Evolutionary conservation across 1,140 invertebrate species (phyloP).

Genomic region (Rhopalosiphum padi): DNA sequence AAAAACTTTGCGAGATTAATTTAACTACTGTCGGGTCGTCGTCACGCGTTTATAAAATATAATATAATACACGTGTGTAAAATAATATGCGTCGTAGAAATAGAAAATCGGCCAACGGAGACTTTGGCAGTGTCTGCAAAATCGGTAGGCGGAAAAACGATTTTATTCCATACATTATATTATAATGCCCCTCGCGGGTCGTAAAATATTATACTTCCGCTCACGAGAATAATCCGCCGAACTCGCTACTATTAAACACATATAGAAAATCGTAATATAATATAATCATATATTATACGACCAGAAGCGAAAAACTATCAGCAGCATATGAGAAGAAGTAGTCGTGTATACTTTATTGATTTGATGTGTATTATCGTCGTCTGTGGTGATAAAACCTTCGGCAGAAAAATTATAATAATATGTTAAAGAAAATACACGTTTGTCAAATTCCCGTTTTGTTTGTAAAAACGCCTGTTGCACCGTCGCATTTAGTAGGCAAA

Average conservation of each 20-base stretch:
- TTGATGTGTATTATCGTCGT: neutral
- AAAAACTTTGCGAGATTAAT: neutral
- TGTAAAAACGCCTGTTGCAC: slow-evolving; percentile 18
- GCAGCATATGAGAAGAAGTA: neutral
- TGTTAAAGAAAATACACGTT: neutral
- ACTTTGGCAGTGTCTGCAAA: neutral
- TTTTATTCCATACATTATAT: neutral
- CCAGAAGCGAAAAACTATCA: neutral
- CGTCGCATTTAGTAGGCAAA: neutral
- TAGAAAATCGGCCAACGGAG: neutral
- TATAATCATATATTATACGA: neutral
- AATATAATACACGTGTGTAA: slow-evolving; percentile 3
- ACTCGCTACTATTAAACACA: slow-evolving; percentile 3
- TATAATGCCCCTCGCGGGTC: neutral
- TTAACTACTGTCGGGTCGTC: neutral
- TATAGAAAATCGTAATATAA: neutral
- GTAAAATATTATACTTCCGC: slow-evolving; percentile 13
- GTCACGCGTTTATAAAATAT: neutral
- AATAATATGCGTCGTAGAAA: slow-evolving; percentile 3
- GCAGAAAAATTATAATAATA: neutral
- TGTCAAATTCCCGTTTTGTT: neutral
- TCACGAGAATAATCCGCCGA: neutral
- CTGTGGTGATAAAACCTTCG: neutral
- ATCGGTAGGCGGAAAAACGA: slow-evolving; percentile 1
- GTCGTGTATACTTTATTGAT: neutral